Evolutionary conservation across 2,888 invertebrate genomes (phyloP).

Genomic region (Zele albiditarsus): DNA sequence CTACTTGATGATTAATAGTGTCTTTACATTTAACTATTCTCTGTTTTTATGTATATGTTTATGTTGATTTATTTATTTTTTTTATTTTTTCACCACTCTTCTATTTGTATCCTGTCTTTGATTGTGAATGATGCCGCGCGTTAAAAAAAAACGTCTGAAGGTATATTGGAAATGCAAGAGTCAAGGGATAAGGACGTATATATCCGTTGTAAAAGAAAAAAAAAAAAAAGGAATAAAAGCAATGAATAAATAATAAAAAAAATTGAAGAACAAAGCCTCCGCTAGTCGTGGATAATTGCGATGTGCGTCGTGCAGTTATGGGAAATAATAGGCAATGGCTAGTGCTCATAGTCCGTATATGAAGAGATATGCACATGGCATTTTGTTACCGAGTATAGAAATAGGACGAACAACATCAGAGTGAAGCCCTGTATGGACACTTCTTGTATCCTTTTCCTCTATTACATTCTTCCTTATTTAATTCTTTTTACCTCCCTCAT

Average conservation of each 20-base stretch:
- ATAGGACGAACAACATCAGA: slow-evolving; percentile 40
- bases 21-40: slow-evolving; percentile 18
- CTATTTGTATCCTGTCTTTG: neutral
- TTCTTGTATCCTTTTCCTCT: slow-evolving; percentile 9
- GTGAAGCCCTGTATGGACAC: slow-evolving; percentile 39
- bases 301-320: slow-evolving; percentile 47
- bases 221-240: slow-evolving; percentile 18
- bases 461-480: slow-evolving; percentile 15
- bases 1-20: slow-evolving; percentile 13
- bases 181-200: slow-evolving; percentile 7
- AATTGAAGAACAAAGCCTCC: slow-evolving; percentile 51
- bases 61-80: neutral
- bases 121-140: neutral
- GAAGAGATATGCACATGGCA: slow-evolving; percentile 42
- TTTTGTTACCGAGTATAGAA: slow-evolving; percentile 29
- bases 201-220: neutral
- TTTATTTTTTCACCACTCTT: neutral
- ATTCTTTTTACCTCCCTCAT: neutral
- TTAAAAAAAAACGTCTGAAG: neutral
- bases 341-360: slow-evolving; percentile 36
- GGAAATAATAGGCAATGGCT: slow-evolving; percentile 49
- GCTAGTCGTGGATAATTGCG: slow-evolving; percentile 52
- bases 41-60: neutral
- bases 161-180: slow-evolving; percentile 1
- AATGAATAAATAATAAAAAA: slow-evolving; percentile 26